phyloP scores from a whole-genome alignment of 2,113 vertebrate species.

The Spermophilus dauricus region DNA sequence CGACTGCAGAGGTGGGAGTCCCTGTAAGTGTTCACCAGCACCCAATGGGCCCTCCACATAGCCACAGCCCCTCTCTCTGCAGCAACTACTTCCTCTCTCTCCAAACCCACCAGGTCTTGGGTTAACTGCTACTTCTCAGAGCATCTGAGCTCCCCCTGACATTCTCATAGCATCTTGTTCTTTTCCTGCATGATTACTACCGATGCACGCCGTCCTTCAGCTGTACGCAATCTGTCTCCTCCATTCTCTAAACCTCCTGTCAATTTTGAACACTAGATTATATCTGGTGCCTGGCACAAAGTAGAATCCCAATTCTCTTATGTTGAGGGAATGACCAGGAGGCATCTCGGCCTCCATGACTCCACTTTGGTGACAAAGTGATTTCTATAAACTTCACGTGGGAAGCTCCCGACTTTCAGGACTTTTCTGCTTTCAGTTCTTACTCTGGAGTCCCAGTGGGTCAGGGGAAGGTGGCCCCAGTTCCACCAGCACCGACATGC shows the following conservation, averaged over 20 bases:
- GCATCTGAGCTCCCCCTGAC: not conserved
- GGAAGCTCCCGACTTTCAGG: not conserved
- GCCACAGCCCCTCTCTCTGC: not conserved
- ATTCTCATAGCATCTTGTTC: no score
- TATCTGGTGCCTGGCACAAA: not conserved
- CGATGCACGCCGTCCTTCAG: not conserved
- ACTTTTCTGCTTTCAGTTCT: not conserved
- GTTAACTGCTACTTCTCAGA: not conserved
- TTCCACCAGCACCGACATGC: not conserved
- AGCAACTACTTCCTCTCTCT: not conserved
- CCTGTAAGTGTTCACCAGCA: not conserved
- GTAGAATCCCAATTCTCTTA: not conserved
- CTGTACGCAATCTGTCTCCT: not conserved
- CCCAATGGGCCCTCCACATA: fast-evolving
- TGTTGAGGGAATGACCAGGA: not conserved
- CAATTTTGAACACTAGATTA: not conserved
- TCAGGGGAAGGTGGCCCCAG: not conserved
- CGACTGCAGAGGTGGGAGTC: not conserved
- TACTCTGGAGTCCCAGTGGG: not conserved
- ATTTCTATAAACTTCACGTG: not conserved
- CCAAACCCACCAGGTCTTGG: not conserved
- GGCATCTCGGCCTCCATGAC: not conserved
- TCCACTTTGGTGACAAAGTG: not conserved
- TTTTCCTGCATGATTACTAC: not conserved
- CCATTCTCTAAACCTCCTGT: not conserved